phyloP scores from a whole-genome alignment of 2,797 vertebrate genomes.

The Hippopotamyrus pictus region DNA sequence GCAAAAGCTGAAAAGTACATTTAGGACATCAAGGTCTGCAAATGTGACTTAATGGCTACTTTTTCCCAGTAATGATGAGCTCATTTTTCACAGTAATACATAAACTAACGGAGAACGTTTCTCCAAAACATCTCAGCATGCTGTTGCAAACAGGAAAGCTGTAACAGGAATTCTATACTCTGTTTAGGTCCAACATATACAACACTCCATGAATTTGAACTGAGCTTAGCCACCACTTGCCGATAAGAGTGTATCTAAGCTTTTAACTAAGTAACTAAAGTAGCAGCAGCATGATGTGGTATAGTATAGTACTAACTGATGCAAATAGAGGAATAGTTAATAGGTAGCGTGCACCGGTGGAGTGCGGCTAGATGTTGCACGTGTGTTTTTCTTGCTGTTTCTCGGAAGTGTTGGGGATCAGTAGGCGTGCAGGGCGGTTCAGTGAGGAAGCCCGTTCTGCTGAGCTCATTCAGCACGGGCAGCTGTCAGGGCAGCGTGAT shows the following conservation, averaged over 20 bases:
- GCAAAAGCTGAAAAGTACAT: neutral
- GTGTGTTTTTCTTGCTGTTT: neutral
- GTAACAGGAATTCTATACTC: neutral
- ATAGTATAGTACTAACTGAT: neutral
- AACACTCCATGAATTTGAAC: neutral
- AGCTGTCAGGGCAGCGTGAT: constrained; percentile 67
- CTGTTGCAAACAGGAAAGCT: neutral
- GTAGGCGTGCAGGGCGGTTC: constrained; percentile 48
- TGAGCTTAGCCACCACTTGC: neutral
- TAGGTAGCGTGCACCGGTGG: no score
- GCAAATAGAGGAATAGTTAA: neutral
- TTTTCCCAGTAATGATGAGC: neutral
- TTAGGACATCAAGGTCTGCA: neutral
- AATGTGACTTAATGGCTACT: neutral
- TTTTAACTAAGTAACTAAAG: neutral
- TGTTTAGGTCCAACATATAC: neutral
- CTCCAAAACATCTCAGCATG: neutral
- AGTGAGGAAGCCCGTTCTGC: constrained; percentile 51
- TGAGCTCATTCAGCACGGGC: constrained; percentile 17
- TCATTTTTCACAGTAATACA: neutral
- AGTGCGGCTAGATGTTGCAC: neutral
- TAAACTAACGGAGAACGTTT: neutral
- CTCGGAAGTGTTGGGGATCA: neutral
- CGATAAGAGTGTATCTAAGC: neutral
- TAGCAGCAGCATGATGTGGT: neutral